Evolutionary conservation across 2,888 invertebrate genomes (phyloP), one percentile per base, ranked within the genome.

Genomic region (Epistrophe grossulariae): DNA sequence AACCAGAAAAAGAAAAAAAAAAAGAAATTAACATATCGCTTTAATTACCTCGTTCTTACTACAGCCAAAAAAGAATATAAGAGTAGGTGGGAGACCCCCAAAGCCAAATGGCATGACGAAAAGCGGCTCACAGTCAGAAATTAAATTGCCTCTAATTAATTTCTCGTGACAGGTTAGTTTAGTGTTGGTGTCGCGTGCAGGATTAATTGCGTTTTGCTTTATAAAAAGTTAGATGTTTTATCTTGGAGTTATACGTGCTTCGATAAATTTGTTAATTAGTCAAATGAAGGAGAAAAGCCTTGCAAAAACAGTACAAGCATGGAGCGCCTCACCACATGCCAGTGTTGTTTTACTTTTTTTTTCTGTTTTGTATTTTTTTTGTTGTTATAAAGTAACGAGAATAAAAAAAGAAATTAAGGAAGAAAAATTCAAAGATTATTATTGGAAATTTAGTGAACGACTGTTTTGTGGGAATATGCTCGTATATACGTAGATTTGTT

Each of bases 131-230:
- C 13, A 38, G 71, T 24, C 50, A 59, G 66, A 74, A 70, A 50
- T 74, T 52, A 70, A 84, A 79, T 84, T 62, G 74, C 74, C 52
- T 72, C 71, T 80, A 84, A 84, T 84, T 84, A 84, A 80, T 84
- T 84, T 60, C 71, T 57, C 59, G 24, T 59, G 50, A 66, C 68
- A 70, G 60, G 64, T 72, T 72, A 66, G 59, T 76, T 71, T 76
- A 57, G 64, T 50, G 71, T 43, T 52, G 71, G 80, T 60, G 64
- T 84, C 72, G 71, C 80, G 76, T 76, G 72, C 59, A 60, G 59
- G 48, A 48, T 48, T 72, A 57, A 72, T 72, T 60, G 57, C 43
- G 59, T 59, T 59, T 45, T 72, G 59, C 59, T 45, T 72, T 72
- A 35, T 31, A 57, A 24, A 24, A 72, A 78, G 60, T 60, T 64